Evolutionary conservation across 2,113 vertebrate genomes (phyloP), one percentile per base, ranked within the genome.

Genomic region (Bagarius yarrelli): DNA sequence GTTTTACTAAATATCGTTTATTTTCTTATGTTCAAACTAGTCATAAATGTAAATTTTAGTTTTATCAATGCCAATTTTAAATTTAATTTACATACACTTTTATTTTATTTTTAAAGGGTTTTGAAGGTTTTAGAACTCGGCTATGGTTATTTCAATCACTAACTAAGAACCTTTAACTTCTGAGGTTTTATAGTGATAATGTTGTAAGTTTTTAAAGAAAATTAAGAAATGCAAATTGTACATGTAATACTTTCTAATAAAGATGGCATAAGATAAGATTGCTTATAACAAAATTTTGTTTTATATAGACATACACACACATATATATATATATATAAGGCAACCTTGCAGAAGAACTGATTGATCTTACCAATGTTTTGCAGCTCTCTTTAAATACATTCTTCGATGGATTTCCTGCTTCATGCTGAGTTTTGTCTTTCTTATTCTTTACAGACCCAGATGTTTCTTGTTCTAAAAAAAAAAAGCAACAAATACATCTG

Each of bases 301-400:
- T n/a, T n/a, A n/a, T n/a, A n/a, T n/a, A n/a, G n/a, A n/a, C n/a
- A n/a, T n/a, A n/a, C n/a, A n/a, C n/a, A n/a, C n/a, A n/a, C n/a
- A n/a, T n/a, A n/a, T n/a, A 34, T 23, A 25, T 50, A 15, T 30
- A 61, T 44, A 47, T 76, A 27, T 63, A 15, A 34, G 30, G 36
- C 8, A 61, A 47, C 3, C 14, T 16, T 72, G 63, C 47, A 66
- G 72, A 59, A 63, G 6, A 70, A 52, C 50, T 36, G 23, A 73
- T 75, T 72, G 78, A 72, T 50, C 91, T 91, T 88, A 94, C 93
- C 91, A 88, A 40, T 34, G 83, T 12, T 87, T 83, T 89, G 56
- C 40, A 67, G 44, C 57, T 66, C 30, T 88, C 89, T 66, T 88
- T 79, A 15, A 8, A n/a, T 57, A 36, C 16, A 16, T 88, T 56